A percentile compares a stretch with the other conserved stretches of the same genome.
Conservation (phyloP, 2,113 vertebrate genomes). For the Mesocricetus auratus region DNA sequence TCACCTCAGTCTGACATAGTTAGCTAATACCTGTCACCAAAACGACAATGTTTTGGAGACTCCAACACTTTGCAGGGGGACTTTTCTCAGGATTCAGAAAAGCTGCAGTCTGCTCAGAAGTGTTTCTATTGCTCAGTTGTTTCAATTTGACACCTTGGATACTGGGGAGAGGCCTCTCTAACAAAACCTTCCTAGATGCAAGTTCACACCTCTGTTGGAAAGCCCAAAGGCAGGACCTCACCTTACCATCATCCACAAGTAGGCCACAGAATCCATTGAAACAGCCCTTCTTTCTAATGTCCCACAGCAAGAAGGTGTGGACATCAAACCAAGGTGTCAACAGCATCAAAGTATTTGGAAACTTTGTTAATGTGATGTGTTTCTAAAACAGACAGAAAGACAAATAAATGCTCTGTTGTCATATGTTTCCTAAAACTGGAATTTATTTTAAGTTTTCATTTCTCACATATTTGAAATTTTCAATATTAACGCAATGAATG, state of each 20-base stretch:
- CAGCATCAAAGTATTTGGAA: not conserved
- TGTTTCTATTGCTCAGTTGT: not conserved
- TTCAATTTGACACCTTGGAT: not conserved
- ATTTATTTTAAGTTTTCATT: not conserved
- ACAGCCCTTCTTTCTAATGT: not conserved
- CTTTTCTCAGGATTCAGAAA: not conserved
- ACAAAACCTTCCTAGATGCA: not conserved
- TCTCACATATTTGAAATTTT: not conserved
- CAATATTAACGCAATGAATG: not conserved
- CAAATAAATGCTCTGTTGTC: not conserved
- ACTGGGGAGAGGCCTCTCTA: not conserved
- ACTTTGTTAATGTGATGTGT: not conserved
- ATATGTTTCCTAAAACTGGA: not conserved
- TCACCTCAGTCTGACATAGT: not conserved
- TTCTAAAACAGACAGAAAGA: not conserved
- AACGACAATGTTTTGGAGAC: not conserved
- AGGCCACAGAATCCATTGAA: not conserved
- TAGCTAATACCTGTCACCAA: not conserved
- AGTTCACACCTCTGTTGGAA: not conserved
- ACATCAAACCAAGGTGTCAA: not conserved
- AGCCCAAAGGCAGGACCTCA: not conserved
- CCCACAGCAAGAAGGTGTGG: not conserved
- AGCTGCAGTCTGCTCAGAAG: not conserved
- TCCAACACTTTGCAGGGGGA: not conserved
- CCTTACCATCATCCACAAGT: not conserved